Base-by-base conservation (phyloP, 2,113 vertebrate species). In the Onychostoma macrolepis region DNA sequence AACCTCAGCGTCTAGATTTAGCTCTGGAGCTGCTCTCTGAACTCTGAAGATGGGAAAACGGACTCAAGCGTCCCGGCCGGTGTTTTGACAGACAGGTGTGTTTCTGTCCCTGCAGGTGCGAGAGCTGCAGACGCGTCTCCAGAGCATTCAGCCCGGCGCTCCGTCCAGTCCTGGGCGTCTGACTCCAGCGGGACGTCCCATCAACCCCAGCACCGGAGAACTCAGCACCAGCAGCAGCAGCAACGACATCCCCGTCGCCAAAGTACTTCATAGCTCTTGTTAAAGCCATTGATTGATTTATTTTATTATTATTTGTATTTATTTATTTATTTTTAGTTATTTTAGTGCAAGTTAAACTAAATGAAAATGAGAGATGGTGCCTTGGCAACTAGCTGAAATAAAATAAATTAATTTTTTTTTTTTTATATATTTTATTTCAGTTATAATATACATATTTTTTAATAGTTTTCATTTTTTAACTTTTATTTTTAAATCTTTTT, bases 201-300 rank as follows among this genome's bases (percentile, higher is more conserved):
- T 97, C 30, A 97, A 97, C 90, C 97, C 96, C 84, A 97, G 96
- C 92, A 97, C 97, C 0, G 97, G 96, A 67, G 96, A 97, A 86
- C 94, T 97, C 78, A 97, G 97, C 91, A 97, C 97, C 0, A 97
- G 96, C 93, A 97, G 96, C 92, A 97, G 96, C 89, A 97, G 96
- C 93, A 97, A 97, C 1, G 96, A 97, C 90, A 93, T 97, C 83
- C 96, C 97, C n/a, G 95, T 97, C 0, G 96, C 97, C 88, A 97
- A 97, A 96, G 96, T 96, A 61, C 56, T 61, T n/a, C 56, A 61
- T 3, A n/a, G 21, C 56, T 61, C 24, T 61, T 10, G 19, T 4
- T 24, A 58, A 56, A 56, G 53, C 17, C 50, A 53, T 53, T 53
- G 17, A 48, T 48, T 43, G 1, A 48, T 21, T 53, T 6, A 48